Evolutionary conservation across 2,888 invertebrate species (phyloP), one percentile per base, ranked within the genome.

Genomic region (Sialis lutaria): DNA sequence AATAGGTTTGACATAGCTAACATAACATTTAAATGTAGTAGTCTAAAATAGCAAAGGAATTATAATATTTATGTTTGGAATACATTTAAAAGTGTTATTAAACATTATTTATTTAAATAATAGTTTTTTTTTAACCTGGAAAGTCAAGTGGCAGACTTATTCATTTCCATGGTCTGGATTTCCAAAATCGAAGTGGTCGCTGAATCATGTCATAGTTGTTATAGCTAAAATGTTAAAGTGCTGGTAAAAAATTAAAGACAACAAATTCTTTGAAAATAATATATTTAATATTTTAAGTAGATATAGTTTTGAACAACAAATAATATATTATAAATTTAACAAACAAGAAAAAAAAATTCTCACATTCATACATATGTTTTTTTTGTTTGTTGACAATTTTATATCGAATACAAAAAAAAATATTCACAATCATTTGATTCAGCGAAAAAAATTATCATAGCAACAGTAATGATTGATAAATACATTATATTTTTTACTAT

Each of bases 311-410:
- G 45, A 49, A 50, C 47, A 50, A 50, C 50, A 50, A 49, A 50
- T 49, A 48, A 50, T 49, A 50, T 49, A 49, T 48, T 50, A 50
- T 49, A 50, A 50, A 50, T 50, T 50, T 50, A 50, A 50, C 50
- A 50, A 49, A 49, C 49, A 49, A 50, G 22, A 22, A 22, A 22
- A 22, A 22, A 22, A 22, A 22, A 22, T 22, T n/a, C 22, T 22
- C 22, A 22, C 22, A 22, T 22, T 22, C 22, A 22, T 22, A 22
- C 22, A 22, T 22, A 22, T 22, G 22, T 35, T 47, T 35, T 47
- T 46, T 45, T 46, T 47, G 22, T 22, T 22, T 22, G 22, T 22
- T 22, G 22, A 22, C 22, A 22, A 22, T 22, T 22, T 22, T 22
- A 22, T 22, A 22, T 22, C 22, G 22, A 22, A 22, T 22, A 22